Percentiles rank a stretch among this genome's conserved stretches.
Conservation (phyloP, 2,888 invertebrate genomes). For the Colostygia pectinataria region DNA sequence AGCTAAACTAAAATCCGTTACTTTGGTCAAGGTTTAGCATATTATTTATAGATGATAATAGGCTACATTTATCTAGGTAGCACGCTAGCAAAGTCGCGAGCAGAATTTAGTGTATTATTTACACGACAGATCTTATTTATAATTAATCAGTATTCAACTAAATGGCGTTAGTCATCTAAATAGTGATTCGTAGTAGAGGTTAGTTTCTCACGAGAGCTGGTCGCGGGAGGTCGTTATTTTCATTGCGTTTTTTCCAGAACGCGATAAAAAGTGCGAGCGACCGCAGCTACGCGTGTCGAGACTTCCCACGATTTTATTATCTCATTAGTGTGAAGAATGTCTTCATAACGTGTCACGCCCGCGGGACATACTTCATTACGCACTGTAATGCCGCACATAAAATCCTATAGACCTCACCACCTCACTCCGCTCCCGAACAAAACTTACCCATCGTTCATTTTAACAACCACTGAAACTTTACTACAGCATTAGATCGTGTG, state of each 20-base stretch:
- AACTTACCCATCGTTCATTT: not conserved
- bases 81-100: too few relatives aligned
- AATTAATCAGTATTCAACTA: too few relatives aligned
- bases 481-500: conserved; percentile 3
- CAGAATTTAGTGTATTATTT: too few relatives aligned
- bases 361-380: conserved; percentile 73
- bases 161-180: too few relatives aligned
- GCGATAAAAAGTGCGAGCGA: conserved; percentile 35
- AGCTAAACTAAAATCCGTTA: too few relatives aligned
- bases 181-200: too few relatives aligned
- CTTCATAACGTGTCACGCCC: conserved; percentile 76
- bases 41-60: too few relatives aligned
- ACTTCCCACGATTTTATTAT: conserved; percentile 69
- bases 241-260: conserved; percentile 37
- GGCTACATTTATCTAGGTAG: too few relatives aligned
- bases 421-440: conserved; percentile 30
- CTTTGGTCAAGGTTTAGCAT: too few relatives aligned
- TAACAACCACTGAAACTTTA: conserved; percentile 41
- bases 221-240: conserved; percentile 42
- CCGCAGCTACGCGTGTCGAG: conserved; percentile 35
- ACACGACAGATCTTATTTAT: too few relatives aligned
- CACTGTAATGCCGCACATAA: conserved; percentile 68
- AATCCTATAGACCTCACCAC: conserved; percentile 61
- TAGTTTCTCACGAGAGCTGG: conserved; percentile 23
- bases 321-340: conserved; percentile 76